These are phyloP conservation scores for human (Homo sapiens) DNA, from an alignment of 2,113 vertebrate genomes.

Conservation along the genomic window DNA sequence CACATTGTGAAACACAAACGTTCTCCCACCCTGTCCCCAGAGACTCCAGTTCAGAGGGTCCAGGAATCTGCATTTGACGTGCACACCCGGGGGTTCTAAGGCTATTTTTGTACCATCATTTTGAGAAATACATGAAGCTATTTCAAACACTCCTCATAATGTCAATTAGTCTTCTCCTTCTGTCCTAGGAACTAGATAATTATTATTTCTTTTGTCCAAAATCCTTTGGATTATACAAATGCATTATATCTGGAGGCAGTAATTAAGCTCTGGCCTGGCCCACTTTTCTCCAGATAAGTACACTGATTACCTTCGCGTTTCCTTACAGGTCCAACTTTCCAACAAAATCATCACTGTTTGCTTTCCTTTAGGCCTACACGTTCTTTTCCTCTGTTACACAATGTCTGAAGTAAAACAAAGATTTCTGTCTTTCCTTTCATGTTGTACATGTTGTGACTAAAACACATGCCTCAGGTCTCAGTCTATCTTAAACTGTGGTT, in stretches of 20 bases:
- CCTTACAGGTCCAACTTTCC: not conserved
- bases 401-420: rapidly evolving
- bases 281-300: not conserved
- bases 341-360: not conserved
- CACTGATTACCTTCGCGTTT: not conserved
- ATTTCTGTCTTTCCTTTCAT: not conserved
- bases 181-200: not conserved
- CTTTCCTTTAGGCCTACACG: rapidly evolving
- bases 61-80: not conserved
- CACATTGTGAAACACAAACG: rapidly evolving
- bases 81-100: rapidly evolving
- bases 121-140: not conserved
- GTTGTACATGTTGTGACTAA: rapidly evolving
- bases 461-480: not conserved
- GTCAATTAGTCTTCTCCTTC: not conserved
- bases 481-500: not conserved
- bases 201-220: not conserved
- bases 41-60: no score
- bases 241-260: not conserved
- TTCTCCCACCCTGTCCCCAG: not conserved
- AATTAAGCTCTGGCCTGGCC: not conserved
- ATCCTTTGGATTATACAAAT: not conserved
- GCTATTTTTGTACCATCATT: rapidly evolving
- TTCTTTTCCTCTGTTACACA: not conserved
- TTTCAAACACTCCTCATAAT: not conserved